Evolutionary conservation across 2,888 invertebrate genomes (phyloP), one percentile per base, ranked within the genome.

Genomic region (Falcaria lacertinaria): DNA sequence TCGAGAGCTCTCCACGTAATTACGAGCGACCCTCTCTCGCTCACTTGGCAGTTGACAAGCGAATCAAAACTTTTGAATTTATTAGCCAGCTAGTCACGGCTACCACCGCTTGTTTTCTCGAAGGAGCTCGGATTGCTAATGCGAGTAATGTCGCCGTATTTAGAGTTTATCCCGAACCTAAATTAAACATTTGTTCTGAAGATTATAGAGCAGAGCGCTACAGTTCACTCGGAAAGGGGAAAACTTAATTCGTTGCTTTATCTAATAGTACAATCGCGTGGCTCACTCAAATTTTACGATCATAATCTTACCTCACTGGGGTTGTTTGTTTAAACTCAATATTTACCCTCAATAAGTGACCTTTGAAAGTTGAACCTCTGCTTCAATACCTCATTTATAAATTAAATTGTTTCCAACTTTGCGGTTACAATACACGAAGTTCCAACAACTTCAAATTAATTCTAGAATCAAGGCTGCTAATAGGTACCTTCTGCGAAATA

Each of bases 1-100:
- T 45, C 43, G 42, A 37, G 43, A 40, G 32, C 39, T 37, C 36
- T 48, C 42, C 34, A 22, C 42, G 52, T 52, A 53, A 60, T 60
- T 57, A 55, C 34, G 41, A 47, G 34, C 42, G 43, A 42, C 37
- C 33, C 35, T 36, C 35, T 36, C n/a, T 35, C 36, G 15, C 52
- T 43, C 50, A 57, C 51, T 51, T 40, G 46, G 45, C 41, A 43
- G 44, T 36, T 14, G 44, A 28, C 32, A 36, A 15, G 22, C 37
- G 41, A 38, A 22, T 37, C 25, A 22, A 15, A 37, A 37, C 14
- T 37, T 37, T 25, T 13, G 25, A 37, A 37, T 55, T 55, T 55
- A 55, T 59, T 57, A 47, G 44, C 39, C 44, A 28, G 41, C 34
- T 8, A 16, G 39, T 35, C 35, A 22, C 36, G 19, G 22, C 35